phyloP scores from a whole-genome alignment of 1,140 invertebrate genomes.

The Hypsibius dujardini region DNA sequence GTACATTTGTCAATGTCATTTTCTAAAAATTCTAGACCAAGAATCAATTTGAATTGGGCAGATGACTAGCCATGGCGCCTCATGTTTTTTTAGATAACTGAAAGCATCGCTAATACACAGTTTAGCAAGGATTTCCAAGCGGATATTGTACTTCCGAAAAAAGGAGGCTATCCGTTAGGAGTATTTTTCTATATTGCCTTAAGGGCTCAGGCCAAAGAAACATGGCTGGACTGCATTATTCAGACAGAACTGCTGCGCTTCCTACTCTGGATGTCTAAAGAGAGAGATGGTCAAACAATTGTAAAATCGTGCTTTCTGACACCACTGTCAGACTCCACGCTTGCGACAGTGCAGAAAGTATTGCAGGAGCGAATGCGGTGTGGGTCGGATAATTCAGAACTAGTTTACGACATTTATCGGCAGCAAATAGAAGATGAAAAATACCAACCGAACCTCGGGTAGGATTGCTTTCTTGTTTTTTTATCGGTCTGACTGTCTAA shows the following conservation, averaged over 20 bases:
- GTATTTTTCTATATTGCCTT: too few species aligned
- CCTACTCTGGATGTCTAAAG: background rate
- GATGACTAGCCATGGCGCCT: too few species aligned
- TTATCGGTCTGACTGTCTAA: background rate
- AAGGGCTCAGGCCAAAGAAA: too few species aligned
- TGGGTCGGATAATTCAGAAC: background rate
- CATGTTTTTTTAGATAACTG: too few species aligned
- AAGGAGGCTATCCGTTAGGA: too few species aligned
- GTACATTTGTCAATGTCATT: too few species aligned
- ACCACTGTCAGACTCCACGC: background rate
- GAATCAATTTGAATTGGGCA: too few species aligned
- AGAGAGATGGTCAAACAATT: background rate
- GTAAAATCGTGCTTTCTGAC: background rate
- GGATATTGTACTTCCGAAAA: too few species aligned
- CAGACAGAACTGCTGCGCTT: background rate
- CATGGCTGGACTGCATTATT: background rate
- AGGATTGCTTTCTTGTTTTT: background rate
- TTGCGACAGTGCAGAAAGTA: background rate
- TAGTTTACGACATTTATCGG: background rate
- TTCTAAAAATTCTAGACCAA: too few species aligned
- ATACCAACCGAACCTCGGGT: background rate
- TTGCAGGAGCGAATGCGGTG: background rate
- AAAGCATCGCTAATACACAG: too few species aligned
- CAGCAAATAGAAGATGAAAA: background rate
- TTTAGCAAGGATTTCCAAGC: too few species aligned